phyloP scores from a whole-genome alignment of 2,113 vertebrate species.

The Naja naja region DNA sequence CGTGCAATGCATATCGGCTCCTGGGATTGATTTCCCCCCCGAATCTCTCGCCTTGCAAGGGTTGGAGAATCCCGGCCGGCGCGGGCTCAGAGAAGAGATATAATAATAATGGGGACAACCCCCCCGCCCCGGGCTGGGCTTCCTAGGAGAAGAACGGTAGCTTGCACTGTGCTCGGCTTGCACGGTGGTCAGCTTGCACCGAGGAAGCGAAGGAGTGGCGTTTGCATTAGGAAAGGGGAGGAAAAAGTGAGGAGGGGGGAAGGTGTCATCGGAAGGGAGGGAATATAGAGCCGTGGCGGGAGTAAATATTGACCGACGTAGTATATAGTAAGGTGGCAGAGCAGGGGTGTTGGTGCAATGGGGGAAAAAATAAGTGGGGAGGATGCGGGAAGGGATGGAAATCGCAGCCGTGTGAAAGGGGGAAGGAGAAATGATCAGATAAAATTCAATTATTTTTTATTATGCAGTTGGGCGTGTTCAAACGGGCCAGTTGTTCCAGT shows the following conservation, averaged over 20 bases:
- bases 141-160: background rate
- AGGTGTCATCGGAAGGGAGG: background rate
- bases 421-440: too few relatives aligned
- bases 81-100: background rate
- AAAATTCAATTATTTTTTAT: background rate
- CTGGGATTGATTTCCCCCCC: background rate
- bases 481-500: too few relatives aligned
- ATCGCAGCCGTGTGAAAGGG: background rate
- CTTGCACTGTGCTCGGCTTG: background rate
- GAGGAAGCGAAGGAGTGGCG: background rate
- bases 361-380: rapidly evolving
- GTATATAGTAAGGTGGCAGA: background rate
- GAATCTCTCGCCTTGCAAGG: background rate
- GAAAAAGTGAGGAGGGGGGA: rapidly evolving
- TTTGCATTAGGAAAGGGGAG: background rate
- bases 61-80: background rate
- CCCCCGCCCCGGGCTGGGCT: background rate
- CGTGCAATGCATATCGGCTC: background rate
- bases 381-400: rapidly evolving
- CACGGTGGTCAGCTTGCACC: background rate
- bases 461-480: background rate
- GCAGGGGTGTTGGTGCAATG: rapidly evolving
- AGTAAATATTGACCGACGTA: background rate
- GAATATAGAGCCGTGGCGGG: background rate
- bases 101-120: background rate